A percentile compares a stretch with the other conserved stretches of the same genome.
Conservation (phyloP, 2,113 vertebrate species). For the Dicentrarchus labrax region DNA sequence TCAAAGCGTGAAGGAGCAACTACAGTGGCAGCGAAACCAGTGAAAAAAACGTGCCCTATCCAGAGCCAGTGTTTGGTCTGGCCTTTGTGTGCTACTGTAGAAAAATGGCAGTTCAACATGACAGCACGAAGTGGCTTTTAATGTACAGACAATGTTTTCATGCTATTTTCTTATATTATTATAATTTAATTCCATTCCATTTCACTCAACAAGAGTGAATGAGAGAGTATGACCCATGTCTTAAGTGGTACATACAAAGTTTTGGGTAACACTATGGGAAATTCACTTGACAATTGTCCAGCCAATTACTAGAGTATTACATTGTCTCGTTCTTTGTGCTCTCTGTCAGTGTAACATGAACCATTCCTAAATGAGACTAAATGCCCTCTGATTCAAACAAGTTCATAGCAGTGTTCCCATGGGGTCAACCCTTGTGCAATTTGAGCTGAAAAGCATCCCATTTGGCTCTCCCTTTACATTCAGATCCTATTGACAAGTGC, state of each 20-base stretch:
- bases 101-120: no score
- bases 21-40: no score
- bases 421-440: constrained; percentile 75
- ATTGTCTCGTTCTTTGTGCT: constrained; percentile 58
- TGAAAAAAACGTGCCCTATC: no score
- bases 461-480: constrained; percentile 73
- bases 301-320: constrained; percentile 64
- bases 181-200: neutral
- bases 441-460: constrained; percentile 76
- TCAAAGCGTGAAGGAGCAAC: no score
- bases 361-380: constrained; percentile 70
- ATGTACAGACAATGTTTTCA: neutral
- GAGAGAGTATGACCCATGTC: neutral
- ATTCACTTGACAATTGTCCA: constrained; percentile 58
- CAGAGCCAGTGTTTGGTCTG: no score
- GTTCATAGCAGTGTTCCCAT: constrained; percentile 72
- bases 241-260: neutral
- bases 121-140: neutral
- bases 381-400: constrained; percentile 71
- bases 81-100: no score
- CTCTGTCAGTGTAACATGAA: constrained; percentile 67
- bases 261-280: constrained; percentile 47
- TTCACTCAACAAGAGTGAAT: neutral
- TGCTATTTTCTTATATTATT: neutral
- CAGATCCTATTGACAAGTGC: constrained; percentile 72